phyloP scores from a whole-genome alignment of 2,797 vertebrate species.

The Hemitrygon akajei region DNA sequence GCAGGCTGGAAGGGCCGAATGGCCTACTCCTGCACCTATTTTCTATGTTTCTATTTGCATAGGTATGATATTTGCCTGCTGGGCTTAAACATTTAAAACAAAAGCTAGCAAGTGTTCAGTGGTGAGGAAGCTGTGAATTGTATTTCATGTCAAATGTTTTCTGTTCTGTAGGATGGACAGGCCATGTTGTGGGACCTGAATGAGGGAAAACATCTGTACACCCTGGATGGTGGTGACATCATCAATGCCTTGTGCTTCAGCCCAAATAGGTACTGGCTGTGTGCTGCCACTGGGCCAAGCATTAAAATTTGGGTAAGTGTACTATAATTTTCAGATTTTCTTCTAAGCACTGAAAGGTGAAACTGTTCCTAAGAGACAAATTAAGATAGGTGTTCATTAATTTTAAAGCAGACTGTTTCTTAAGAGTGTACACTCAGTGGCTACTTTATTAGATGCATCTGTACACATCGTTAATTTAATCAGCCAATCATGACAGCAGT shows the following conservation, averaged over 20 bases:
- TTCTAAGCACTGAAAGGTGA: not conserved
- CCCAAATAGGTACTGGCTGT: constrained; percentile 96
- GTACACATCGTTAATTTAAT: no score
- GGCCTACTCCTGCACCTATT: no score
- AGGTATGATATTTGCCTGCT: not conserved
- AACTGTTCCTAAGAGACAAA: not conserved
- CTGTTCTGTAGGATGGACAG: constrained; percentile 72
- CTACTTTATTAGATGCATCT: no score
- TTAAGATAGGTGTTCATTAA: not conserved
- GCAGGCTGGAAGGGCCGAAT: no score
- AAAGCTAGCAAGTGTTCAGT: not conserved
- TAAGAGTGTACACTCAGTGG: not conserved
- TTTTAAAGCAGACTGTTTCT: not conserved
- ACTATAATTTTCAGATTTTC: not conserved
- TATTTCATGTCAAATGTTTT: not conserved
- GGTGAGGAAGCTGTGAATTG: no score
- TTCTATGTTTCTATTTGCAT: no score
- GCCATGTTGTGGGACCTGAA: constrained; percentile 98
- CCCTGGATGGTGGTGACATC: constrained; percentile 84
- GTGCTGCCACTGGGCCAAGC: constrained; percentile 90
- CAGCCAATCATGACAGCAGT: no score
- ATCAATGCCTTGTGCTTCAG: constrained; percentile 96
- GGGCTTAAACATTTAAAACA: not conserved
- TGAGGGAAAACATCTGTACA: constrained; percentile 94
- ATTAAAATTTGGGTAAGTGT: constrained; percentile 91